Conservation (phyloP, 2,797 vertebrate genomes). For the Helarctos malayanus region DNA sequence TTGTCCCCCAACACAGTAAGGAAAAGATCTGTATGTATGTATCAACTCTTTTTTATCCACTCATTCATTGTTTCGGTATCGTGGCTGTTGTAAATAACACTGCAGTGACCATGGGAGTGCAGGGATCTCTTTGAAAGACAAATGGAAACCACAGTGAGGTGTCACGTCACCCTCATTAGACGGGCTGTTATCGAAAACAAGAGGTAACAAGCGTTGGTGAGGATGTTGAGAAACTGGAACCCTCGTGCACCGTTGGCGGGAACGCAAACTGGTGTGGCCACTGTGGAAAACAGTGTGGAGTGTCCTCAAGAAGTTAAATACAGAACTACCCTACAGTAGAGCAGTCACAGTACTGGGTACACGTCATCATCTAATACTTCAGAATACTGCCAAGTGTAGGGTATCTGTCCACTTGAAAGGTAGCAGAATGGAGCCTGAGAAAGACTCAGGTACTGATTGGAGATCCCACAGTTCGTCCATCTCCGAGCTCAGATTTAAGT, state of each 20-base stretch:
- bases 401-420: no score
- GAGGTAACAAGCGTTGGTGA: accelerated
- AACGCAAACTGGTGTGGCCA: accelerated
- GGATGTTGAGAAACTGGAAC: neutral
- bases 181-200: accelerated
- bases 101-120: accelerated
- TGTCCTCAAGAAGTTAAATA: neutral
- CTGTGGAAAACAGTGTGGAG: accelerated
- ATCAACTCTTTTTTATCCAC: accelerated
- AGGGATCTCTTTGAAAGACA: accelerated
- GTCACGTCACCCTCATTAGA: accelerated
- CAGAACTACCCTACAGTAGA: no score
- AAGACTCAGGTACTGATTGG: neutral
- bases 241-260: accelerated
- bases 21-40: accelerated
- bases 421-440: accelerated
- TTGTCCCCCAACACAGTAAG: no score
- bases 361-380: accelerated
- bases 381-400: accelerated
- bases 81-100: accelerated
- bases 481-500: neutral
- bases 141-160: accelerated
- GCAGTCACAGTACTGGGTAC: no score
- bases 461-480: neutral
- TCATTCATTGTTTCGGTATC: accelerated